Evolutionary conservation across 2,113 vertebrate species (phyloP).

Genomic region (Burhinus bistriatus): DNA sequence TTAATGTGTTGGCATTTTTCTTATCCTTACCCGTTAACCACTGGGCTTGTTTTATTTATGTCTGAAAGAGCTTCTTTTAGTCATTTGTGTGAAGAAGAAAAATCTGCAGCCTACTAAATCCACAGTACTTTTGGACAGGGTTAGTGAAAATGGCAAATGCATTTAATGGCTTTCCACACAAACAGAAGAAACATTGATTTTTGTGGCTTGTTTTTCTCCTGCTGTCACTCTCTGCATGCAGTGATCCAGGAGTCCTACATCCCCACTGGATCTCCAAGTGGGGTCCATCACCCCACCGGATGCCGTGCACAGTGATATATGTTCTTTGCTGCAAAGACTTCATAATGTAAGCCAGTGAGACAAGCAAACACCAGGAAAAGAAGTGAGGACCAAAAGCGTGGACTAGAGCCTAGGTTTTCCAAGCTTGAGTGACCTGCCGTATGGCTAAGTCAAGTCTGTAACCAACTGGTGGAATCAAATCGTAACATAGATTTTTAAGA

Average conservation of each 20-base stretch:
- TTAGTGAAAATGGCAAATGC: not conserved
- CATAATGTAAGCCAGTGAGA: not conserved
- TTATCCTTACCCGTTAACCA: not conserved
- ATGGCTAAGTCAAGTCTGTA: not conserved
- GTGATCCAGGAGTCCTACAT: not conserved
- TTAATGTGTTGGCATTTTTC: not conserved
- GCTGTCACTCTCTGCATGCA: not conserved
- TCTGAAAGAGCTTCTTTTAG: not conserved
- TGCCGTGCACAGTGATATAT: not conserved
- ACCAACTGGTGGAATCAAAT: not conserved
- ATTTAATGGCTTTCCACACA: not conserved
- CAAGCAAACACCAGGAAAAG: not conserved
- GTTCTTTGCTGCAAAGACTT: not conserved
- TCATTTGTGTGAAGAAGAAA: not conserved
- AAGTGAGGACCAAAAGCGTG: not conserved
- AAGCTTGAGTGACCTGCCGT: rapidly evolving
- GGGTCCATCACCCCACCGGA: rapidly evolving
- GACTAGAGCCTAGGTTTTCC: not conserved
- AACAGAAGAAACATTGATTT: not conserved
- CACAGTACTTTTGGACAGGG: not conserved
- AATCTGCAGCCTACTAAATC: not conserved
- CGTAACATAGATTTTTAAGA: not conserved
- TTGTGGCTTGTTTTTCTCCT: not conserved
- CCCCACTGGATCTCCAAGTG: not conserved
- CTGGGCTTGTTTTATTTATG: not conserved